Percentiles rank a stretch among this genome's conserved stretches.
Conservation (phyloP, 2,113 vertebrate genomes). For the Columba livia region DNA sequence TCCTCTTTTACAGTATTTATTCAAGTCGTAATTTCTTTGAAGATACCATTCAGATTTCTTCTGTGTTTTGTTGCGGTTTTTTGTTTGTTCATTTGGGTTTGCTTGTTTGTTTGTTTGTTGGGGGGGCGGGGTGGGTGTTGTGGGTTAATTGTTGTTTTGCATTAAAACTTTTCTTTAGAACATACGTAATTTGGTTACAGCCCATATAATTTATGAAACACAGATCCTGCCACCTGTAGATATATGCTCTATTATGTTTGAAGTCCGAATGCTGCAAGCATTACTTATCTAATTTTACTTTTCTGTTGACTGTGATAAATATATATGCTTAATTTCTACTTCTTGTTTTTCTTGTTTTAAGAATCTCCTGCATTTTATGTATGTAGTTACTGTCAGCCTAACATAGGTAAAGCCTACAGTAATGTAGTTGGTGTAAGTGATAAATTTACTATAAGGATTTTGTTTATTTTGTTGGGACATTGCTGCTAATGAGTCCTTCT, state of each 20-base stretch:
- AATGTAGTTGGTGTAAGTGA: background rate
- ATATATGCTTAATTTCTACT: background rate
- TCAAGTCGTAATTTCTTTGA: slow-evolving; percentile 22
- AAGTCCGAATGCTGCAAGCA: background rate
- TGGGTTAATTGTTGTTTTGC: background rate
- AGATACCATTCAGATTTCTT: background rate
- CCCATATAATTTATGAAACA: background rate
- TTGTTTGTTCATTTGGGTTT: no score
- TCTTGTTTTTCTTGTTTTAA: background rate
- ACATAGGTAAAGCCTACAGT: background rate
- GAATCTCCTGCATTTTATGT: background rate
- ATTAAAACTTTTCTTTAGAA: background rate
- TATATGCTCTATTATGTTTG: background rate
- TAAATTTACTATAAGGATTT: background rate
- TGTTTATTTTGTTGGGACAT: background rate
- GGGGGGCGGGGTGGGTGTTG: no score
- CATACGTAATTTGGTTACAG: background rate
- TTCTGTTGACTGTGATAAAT: background rate
- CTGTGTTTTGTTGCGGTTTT: no score
- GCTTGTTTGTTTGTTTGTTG: no score
- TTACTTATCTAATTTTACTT: background rate
- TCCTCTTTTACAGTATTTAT: slow-evolving; percentile 52
- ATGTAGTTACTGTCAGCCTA: background rate
- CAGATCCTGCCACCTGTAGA: background rate
- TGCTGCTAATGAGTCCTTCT: background rate